Evolutionary conservation across 2,888 invertebrate genomes (phyloP).

Genomic region (Dysmachus trigonus): DNA sequence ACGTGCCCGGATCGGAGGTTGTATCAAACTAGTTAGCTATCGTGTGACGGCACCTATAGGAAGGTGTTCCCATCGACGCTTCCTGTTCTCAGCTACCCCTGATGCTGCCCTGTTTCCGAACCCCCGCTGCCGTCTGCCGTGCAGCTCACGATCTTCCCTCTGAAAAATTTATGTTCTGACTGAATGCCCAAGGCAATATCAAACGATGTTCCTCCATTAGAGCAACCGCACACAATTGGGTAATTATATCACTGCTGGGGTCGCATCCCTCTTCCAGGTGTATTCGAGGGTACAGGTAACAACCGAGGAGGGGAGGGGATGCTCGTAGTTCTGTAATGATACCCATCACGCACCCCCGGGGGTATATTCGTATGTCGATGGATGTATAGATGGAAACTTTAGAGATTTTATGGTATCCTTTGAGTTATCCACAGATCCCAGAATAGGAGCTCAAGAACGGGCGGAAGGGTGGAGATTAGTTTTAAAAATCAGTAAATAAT

Average conservation of each 20-base stretch:
- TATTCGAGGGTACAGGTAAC: neutral
- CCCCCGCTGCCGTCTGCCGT: neutral
- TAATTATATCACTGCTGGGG: constrained; percentile 32
- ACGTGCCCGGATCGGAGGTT: neutral
- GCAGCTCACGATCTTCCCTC: neutral
- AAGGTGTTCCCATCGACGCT: neutral
- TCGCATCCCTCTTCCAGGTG: neutral
- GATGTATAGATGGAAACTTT: neutral
- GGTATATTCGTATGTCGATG: neutral
- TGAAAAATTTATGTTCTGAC: constrained; percentile 26
- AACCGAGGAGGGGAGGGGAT: neutral
- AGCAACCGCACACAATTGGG: constrained; percentile 33
- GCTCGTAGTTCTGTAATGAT: neutral
- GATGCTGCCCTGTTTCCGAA: neutral
- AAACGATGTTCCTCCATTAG: constrained; percentile 38
- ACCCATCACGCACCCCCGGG: neutral
- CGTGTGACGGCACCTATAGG: neutral
- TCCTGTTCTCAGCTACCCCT: too few relatives aligned
- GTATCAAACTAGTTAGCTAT: neutral
- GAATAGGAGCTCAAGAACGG: neutral
- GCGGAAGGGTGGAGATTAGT: neutral
- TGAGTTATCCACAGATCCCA: too few relatives aligned
- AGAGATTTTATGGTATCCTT: neutral
- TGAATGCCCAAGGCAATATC: constrained; percentile 30
- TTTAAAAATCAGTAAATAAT: neutral